Base-by-base conservation (phyloP, 1,140 invertebrate species). In the Camponotus vicinus region DNA sequence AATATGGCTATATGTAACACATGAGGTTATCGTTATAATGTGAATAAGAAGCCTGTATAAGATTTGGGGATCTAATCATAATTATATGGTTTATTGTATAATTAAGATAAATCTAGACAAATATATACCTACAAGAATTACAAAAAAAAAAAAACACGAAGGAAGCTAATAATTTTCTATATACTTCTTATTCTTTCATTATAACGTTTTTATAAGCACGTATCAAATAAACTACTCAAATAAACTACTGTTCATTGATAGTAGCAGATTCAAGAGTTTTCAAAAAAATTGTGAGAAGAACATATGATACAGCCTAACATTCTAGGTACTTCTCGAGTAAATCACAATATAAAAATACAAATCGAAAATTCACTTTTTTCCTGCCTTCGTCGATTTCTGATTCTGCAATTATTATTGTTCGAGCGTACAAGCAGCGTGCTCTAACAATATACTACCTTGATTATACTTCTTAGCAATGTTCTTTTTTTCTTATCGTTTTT, bases 331-430 rank as follows among this genome's bases (percentile, higher is more conserved):
- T 66, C 70, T 88, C 69, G 63, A 87, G 71, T 89, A 84, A 88
- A 92, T 92, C 88, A 86, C 82, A 90, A 92, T 94, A 94, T 92
- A 94, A 94, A 94, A 94, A 94, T 94, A 94, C 93, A 94, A 94
- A 93, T 92, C 69, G 76, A 90, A 90, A 85, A 55, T 89, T 52
- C 40, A 34, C 90, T 85, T 86, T 69, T 64, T 85, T 18, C 49
- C 59, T 59, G 40, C 11, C 49, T 69, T 85, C 13, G 55, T 52
- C 42, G 32, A 27, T 64, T 78, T 63, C 34, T 6, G 45, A 63
- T 77, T 89, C 84, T 79, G 27, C 34, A 42, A 69, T 79, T 59
- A n/a, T 86, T 73, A 61, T 52, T 77, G 49, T n/a, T 80, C 18
- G 15, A 55, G 40, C 59, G 7, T 88, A 49, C 59, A 89, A 73